Evolutionary conservation across 2,797 vertebrate genomes (phyloP).

Genomic region (Enteromius anoplus): DNA sequence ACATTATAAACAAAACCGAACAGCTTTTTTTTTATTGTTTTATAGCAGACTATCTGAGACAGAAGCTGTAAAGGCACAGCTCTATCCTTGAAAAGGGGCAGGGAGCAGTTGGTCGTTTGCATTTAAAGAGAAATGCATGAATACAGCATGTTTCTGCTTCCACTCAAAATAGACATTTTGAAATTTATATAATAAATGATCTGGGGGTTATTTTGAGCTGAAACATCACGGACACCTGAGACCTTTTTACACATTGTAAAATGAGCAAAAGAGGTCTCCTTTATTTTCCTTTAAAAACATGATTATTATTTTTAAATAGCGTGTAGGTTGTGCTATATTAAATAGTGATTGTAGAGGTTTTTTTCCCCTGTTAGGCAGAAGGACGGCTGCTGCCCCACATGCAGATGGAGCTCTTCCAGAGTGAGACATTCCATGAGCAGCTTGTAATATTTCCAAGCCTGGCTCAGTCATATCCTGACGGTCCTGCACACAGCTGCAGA

Average conservation of each 20-base stretch:
- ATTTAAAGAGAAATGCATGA: neutral
- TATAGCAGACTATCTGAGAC: no score
- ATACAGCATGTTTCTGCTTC: neutral
- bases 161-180: neutral
- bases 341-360: neutral
- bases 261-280: neutral
- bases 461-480: constrained; percentile 38
- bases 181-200: neutral
- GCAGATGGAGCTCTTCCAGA: constrained; percentile 34
- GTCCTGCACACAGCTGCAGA: constrained; percentile 46
- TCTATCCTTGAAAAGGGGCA: no score
- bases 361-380: constrained; percentile 10
- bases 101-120: neutral
- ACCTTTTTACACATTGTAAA: neutral
- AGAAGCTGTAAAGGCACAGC: no score
- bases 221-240: neutral
- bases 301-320: no score
- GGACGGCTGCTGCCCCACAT: constrained; percentile 25
- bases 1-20: no score
- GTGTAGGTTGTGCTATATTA: neutral
- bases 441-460: constrained; percentile 47
- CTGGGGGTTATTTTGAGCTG: neutral
- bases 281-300: neutral
- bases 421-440: constrained; percentile 39
- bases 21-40: no score